phyloP scores from a whole-genome alignment of 2,888 invertebrate genomes.

The Ennomos fuscantarius region DNA sequence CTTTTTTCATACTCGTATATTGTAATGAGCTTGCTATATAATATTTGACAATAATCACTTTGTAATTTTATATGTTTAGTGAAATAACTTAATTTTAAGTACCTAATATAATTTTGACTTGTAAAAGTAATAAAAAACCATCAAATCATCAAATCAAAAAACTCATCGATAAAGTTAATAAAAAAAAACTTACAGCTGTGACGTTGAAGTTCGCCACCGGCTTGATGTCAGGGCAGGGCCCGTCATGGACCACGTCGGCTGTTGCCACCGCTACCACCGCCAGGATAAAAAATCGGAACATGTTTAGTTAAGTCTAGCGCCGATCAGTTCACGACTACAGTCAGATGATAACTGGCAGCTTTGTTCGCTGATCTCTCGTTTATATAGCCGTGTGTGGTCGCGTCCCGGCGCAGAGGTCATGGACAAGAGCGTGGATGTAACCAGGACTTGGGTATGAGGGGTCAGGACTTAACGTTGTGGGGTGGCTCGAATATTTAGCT shows the following conservation, averaged over 20 bases:
- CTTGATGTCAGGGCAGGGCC: slow-evolving; percentile 64
- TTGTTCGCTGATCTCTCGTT: slow-evolving; percentile 42
- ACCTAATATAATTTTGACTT: no score
- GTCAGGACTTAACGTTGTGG: no score
- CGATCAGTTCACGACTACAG: slow-evolving; percentile 49
- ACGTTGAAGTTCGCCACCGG: slow-evolving; percentile 67
- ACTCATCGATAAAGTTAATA: neutral
- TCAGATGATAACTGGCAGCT: slow-evolving; percentile 52
- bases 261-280: slow-evolving; percentile 60
- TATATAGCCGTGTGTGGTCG: slow-evolving; percentile 55
- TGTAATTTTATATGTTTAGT: no score
- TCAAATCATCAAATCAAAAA: slow-evolving; percentile 1
- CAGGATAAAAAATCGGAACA: slow-evolving; percentile 58
- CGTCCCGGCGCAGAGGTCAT: slow-evolving; percentile 58
- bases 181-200: slow-evolving; percentile 55
- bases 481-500: neutral
- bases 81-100: no score
- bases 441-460: slow-evolving; percentile 1
- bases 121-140: no score
- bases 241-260: slow-evolving; percentile 61
- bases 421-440: slow-evolving; percentile 44
- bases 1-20: no score
- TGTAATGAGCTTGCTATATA: no score
- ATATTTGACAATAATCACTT: no score
- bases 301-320: slow-evolving; percentile 51